phyloP scores from a whole-genome alignment of 1,140 invertebrate genomes.

The Penaeus vannamei region DNA sequence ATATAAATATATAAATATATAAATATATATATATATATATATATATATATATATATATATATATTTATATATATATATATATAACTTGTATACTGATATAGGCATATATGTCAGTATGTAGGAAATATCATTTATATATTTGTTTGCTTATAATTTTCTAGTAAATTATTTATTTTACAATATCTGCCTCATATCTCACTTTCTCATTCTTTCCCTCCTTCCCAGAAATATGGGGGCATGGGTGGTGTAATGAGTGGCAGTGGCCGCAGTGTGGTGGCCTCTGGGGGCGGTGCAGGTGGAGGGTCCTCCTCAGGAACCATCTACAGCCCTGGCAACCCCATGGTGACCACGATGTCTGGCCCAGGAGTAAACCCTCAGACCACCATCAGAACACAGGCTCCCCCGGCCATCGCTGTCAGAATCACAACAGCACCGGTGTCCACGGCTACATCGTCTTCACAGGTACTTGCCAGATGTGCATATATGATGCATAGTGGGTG shows the following conservation, averaged over 20 bases:
- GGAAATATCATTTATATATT: no score
- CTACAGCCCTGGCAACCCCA: constrained; percentile 27
- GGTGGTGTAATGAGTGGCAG: constrained; percentile 24
- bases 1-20: no score
- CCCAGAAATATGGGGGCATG: constrained; percentile 47
- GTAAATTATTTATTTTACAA: no score
- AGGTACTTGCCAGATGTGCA: not conserved
- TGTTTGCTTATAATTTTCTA: no score
- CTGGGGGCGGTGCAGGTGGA: not conserved
- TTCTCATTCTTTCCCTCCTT: not conserved
- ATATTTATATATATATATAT: no score
- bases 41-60: no score
- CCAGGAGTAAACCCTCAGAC: constrained; percentile 39
- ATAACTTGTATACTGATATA: no score
- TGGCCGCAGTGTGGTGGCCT: constrained; percentile 24
- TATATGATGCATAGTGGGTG: no score
- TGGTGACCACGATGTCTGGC: constrained; percentile 41
- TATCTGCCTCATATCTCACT: not conserved
- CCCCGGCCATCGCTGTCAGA: constrained; percentile 51
- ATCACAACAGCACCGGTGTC: constrained; percentile 52
- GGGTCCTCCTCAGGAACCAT: constrained; percentile 34
- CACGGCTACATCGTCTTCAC: constrained; percentile 34
- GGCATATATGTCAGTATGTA: no score
- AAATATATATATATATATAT: no score
- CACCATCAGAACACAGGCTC: constrained; percentile 37